Evolutionary conservation across 2,888 invertebrate genomes (phyloP).

Genomic region (Malachius bipustulatus): DNA sequence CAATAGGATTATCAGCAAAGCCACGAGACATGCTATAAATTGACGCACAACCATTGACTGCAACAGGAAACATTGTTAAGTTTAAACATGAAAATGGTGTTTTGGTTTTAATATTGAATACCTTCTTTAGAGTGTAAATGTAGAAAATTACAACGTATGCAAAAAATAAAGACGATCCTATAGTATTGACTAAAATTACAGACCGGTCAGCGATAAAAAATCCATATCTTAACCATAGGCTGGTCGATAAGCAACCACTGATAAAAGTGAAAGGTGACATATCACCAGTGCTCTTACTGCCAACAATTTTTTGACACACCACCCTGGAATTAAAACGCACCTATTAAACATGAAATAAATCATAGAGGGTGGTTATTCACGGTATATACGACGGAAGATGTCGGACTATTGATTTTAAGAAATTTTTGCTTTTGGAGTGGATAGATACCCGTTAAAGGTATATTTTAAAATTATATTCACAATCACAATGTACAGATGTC

Average conservation of each 20-base stretch:
- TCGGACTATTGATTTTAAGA: no score
- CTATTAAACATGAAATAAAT: conserved; percentile 10
- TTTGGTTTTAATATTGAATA: no score
- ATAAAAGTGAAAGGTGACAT: conserved; percentile 66
- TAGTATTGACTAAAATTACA: conserved; percentile 60
- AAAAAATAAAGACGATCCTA: conserved; percentile 60
- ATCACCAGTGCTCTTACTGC: conserved; percentile 64
- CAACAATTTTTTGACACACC: conserved; percentile 63
- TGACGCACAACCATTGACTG: conserved; percentile 49
- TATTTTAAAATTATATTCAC: no score
- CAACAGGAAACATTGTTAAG: conserved; percentile 21
- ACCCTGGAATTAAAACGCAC: conserved; percentile 43
- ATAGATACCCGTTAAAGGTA: no score
- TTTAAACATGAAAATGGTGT: no score
- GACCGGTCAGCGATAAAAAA: conserved; percentile 57
- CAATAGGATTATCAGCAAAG: conserved; percentile 44
- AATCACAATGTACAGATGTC: no score
- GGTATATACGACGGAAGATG: no score
- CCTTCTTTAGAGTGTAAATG: conserved; percentile 61
- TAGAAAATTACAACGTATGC: conserved; percentile 60
- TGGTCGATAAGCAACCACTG: conserved; percentile 63
- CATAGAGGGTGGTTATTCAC: no score
- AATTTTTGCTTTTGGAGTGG: no score
- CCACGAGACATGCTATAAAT: conserved; percentile 40
- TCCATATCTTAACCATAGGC: conserved; percentile 73